Base-by-base conservation (phyloP, 2,113 vertebrate species). In the Nannobrachium achirus region DNA sequence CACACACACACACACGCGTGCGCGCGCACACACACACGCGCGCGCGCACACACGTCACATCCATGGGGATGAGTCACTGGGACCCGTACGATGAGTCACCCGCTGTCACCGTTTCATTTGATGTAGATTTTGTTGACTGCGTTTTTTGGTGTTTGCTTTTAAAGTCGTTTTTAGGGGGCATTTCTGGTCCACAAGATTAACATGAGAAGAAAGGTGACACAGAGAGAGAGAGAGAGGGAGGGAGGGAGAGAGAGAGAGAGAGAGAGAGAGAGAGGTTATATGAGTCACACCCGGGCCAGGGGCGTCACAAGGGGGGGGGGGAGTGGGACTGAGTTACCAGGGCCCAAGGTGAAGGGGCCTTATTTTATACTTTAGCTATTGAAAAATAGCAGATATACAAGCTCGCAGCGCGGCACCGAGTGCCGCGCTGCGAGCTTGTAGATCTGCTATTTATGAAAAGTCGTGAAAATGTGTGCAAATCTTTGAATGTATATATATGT, bases 31-130 rank as follows among this genome's bases (percentile, higher is more conserved):
- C 56, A 74, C 60, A 67, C 46, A 62, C 60, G 45, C 25, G 20
- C 20, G 41, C 52, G 67, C 45, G 18, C 56, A 74, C 60, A 64
- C 44, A 62, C 60, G 49, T 14, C 59, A 67, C 56, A 45, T 49
- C 63, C 15, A 52, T 72, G 56, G 60, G 45, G 50, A 71, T 69
- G 67, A 73, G 69, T 61, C 67, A 60, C 76, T 1, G 19, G 55
- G 51, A 67, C 63, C 66, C 44, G 11, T 11, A 33, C 63, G 55
- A 49, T 66, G 65, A 33, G 65, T 74, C 60, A 58, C 56, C 51
- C 10, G 56, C 52, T 58, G 42, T 59, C 6, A 44, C 10, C 0
- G 3, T 42, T 75, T 75, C 44, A 77, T 13, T 9, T 56, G 7
- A 55, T 48, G 15, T 15, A 50, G 15, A 20, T 69, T 77, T 45